phyloP scores from a whole-genome alignment of 2,797 vertebrate genomes.

The Anguilla anguilla region DNA sequence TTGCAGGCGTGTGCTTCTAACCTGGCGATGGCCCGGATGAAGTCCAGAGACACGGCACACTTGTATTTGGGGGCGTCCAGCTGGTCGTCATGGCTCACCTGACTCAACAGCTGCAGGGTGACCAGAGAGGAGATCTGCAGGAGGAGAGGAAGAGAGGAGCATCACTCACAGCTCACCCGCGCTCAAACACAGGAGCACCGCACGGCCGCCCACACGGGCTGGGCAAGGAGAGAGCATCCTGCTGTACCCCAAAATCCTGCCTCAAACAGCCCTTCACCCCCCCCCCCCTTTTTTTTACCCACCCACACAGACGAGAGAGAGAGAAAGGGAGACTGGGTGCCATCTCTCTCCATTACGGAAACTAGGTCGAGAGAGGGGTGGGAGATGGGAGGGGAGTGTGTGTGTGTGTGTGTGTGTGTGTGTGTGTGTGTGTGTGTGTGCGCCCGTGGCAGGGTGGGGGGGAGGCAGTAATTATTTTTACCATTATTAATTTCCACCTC shows the following conservation, averaged over 20 bases:
- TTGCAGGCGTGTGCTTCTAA: background rate
- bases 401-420: background rate
- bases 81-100: conserved; percentile 87
- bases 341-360: conserved; percentile 36
- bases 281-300: background rate
- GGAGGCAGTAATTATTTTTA: conserved; percentile 77
- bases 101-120: conserved; percentile 84
- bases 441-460: background rate
- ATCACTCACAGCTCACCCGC: background rate
- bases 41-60: conserved; percentile 90
- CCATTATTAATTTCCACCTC: conserved; percentile 83
- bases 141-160: conserved; percentile 63
- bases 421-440: conserved; percentile 4
- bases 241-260: background rate
- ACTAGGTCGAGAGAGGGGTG: conserved; percentile 27
- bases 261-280: background rate
- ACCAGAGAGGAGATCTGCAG: conserved; percentile 76
- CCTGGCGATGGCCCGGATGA: conserved; percentile 84
- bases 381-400: background rate
- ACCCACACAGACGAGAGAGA: background rate
- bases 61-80: conserved; percentile 93
- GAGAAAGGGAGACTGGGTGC: conserved; percentile 17
- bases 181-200: background rate
- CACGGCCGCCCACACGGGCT: background rate
- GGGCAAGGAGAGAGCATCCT: background rate